Evolutionary conservation across 2,797 vertebrate species (phyloP).

Genomic region (Siniperca scherzeri): DNA sequence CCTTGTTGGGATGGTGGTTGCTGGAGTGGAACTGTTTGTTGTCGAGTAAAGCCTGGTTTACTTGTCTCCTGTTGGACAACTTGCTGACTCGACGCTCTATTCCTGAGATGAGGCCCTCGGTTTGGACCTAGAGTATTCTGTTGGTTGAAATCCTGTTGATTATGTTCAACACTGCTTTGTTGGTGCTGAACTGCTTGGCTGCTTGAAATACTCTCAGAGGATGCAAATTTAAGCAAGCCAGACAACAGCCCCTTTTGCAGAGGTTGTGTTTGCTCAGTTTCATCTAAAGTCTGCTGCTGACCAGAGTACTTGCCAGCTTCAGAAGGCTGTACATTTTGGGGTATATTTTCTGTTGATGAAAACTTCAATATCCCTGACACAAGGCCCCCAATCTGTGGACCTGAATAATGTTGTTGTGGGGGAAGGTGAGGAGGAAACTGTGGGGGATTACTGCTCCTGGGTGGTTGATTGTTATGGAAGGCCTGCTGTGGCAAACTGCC

Average conservation of each 20-base stretch:
- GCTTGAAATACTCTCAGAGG: slow-evolving; percentile 71
- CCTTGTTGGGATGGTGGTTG: slow-evolving; percentile 72
- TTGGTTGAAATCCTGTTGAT: slow-evolving; percentile 45
- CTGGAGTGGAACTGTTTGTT: slow-evolving; percentile 77
- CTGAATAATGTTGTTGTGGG: slow-evolving; percentile 65
- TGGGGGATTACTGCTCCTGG: slow-evolving; percentile 54
- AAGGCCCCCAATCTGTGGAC: slow-evolving; percentile 68
- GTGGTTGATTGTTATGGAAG: slow-evolving; percentile 61
- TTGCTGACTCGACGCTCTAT: slow-evolving; percentile 53
- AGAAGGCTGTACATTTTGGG: slow-evolving; percentile 57
- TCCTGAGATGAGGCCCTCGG: slow-evolving; percentile 37
- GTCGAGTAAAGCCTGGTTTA: slow-evolving; percentile 66
- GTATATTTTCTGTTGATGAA: slow-evolving; percentile 85
- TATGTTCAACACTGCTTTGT: slow-evolving; percentile 37
- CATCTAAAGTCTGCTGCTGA: slow-evolving; percentile 54
- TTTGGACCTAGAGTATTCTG: slow-evolving; percentile 55
- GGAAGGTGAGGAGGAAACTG: slow-evolving; percentile 46
- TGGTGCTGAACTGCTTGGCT: slow-evolving; percentile 66
- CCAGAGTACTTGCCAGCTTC: slow-evolving; percentile 42
- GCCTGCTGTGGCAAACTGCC: slow-evolving; percentile 58
- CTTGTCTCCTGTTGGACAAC: slow-evolving; percentile 55
- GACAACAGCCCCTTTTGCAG: slow-evolving; percentile 77
- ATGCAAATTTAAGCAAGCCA: slow-evolving; percentile 78
- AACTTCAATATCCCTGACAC: slow-evolving; percentile 85
- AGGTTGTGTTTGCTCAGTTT: slow-evolving; percentile 58